Evolutionary conservation across 2,113 vertebrate species (phyloP).

Genomic region (Sardina pilchardus): DNA sequence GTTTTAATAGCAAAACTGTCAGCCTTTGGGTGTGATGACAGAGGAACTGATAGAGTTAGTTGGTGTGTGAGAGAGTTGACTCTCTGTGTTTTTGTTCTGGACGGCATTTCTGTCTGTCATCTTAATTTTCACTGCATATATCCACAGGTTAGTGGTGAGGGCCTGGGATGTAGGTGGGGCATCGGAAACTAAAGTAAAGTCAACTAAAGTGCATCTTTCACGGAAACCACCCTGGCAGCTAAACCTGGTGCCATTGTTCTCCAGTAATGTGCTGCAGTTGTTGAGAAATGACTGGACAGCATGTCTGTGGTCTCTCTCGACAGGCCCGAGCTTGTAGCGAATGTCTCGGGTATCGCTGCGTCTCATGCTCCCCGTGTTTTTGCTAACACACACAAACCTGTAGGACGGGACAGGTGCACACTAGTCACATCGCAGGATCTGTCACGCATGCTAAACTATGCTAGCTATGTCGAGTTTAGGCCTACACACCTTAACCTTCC

Average conservation of each 20-base stretch:
- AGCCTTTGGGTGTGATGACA: neutral
- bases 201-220: neutral
- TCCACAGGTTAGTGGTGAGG: neutral
- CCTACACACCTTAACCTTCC: neutral
- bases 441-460: neutral
- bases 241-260: neutral
- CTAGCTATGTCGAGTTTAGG: neutral
- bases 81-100: neutral
- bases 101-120: neutral
- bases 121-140: neutral
- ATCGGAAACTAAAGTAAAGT: neutral
- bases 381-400: neutral
- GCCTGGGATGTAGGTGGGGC: neutral
- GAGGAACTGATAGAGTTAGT: neutral
- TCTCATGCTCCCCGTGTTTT: neutral
- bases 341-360: neutral
- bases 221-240: slow-evolving; percentile 15
- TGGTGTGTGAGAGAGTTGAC: neutral
- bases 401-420: slow-evolving; percentile 6
- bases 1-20: neutral
- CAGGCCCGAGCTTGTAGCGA: neutral
- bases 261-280: slow-evolving; percentile 20
- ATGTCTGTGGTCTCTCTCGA: neutral
- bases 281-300: slow-evolving; percentile 8
- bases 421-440: neutral